These are phyloP conservation scores for Myopa testacea DNA, from an alignment of 2,888 invertebrate genomes.

Conservation along the genomic window DNA sequence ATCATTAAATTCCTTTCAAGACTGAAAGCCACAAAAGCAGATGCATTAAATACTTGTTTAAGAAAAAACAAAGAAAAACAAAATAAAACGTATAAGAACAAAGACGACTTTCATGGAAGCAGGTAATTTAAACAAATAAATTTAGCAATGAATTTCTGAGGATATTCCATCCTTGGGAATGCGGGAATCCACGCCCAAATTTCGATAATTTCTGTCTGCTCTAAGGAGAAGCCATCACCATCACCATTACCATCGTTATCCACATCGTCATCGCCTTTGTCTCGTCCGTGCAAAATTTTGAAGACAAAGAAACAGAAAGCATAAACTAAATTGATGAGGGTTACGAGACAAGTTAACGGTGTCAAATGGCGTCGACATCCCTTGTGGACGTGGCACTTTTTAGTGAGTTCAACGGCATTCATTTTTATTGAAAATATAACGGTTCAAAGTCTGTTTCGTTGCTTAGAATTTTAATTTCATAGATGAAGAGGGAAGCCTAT, in stretches of 20 bases:
- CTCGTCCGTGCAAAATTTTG: not conserved
- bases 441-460: not conserved
- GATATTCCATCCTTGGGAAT: too few species aligned
- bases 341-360: constrained; percentile 33
- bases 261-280: too few species aligned
- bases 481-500: too few species aligned
- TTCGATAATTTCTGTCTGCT: too few species aligned
- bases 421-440: not conserved
- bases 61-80: not conserved
- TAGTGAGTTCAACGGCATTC: constrained; percentile 7
- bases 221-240: too few species aligned
- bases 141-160: too few species aligned
- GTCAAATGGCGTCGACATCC: constrained; percentile 10
- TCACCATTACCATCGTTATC: too few species aligned
- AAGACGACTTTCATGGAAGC: not conserved
- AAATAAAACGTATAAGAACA: not conserved
- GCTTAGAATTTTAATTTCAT: too few species aligned
- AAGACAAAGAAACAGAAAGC: not conserved
- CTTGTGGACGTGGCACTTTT: not conserved
- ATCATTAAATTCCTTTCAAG: constrained; percentile 16
- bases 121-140: too few species aligned
- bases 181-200: too few species aligned
- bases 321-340: constrained; percentile 8
- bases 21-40: constrained; percentile 2
- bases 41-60: not conserved